These are phyloP conservation scores for Heliconius hermathena DNA, from an alignment of 1,140 invertebrate genomes.

Conservation along the genomic window DNA sequence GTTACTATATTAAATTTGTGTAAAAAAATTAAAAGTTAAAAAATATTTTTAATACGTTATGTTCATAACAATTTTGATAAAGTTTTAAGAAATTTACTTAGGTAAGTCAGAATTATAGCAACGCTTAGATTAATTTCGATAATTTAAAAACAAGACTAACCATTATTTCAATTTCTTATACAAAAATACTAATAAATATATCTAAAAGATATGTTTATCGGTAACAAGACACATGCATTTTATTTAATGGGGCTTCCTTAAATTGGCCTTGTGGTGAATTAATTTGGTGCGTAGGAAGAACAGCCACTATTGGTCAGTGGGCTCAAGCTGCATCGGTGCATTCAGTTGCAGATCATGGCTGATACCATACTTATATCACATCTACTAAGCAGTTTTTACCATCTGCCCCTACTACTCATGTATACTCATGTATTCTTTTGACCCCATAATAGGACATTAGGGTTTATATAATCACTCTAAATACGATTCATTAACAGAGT, in stretches of 20 bases:
- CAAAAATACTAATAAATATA: conserved; percentile 13
- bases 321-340: conserved; percentile 63
- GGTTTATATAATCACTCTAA: not conserved
- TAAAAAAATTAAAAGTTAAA: too few relatives aligned
- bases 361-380: conserved; percentile 61
- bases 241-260: conserved; percentile 43
- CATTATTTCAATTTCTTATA: not conserved
- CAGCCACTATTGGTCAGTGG: conserved; percentile 56
- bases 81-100: too few relatives aligned
- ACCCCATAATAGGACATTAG: conserved; percentile 20
- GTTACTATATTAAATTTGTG: not conserved
- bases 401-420: conserved; percentile 54
- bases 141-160: not conserved
- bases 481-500: not conserved
- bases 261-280: conserved; percentile 59
- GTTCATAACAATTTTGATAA: too few relatives aligned
- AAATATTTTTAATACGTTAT: not conserved
- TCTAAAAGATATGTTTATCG: conserved; percentile 24
- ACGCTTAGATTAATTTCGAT: not conserved
- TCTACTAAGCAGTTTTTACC: conserved; percentile 56
- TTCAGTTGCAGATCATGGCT: conserved; percentile 71
- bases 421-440: conserved; percentile 10
- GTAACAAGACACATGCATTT: conserved; percentile 9
- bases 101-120: too few relatives aligned
- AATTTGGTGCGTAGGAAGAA: conserved; percentile 48